Conservation (phyloP, 23 tunicate genomes). For the Trididemnum clinides region DNA sequence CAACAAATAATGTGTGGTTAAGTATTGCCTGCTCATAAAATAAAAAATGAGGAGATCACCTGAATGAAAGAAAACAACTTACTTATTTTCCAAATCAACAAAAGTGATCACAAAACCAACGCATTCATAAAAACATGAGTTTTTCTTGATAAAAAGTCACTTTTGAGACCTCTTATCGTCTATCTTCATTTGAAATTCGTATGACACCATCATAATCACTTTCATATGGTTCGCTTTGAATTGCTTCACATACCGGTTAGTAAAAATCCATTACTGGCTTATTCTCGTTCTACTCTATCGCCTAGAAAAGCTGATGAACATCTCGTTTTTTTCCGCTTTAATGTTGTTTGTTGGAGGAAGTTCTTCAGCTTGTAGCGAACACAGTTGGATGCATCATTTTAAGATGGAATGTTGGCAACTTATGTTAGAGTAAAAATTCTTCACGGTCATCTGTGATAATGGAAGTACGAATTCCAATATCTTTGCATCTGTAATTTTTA, state of each 20-base stretch:
- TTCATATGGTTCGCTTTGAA: background rate
- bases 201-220: background rate
- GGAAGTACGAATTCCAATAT: background rate
- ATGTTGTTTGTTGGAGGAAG: background rate
- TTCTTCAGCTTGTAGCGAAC: background rate
- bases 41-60: no score
- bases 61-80: no score
- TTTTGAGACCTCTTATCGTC: background rate
- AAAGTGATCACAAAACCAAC: no score
- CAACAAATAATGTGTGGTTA: no score
- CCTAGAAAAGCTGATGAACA: conserved; percentile 1
- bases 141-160: background rate
- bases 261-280: background rate
- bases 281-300: background rate
- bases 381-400: background rate
- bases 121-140: no score
- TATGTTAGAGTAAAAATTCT: background rate
- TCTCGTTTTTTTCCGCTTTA: conserved; percentile 15
- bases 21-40: no score
- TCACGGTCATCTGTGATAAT: background rate
- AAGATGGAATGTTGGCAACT: conserved; percentile 10
- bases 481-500: conserved; percentile 3
- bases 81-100: no score
- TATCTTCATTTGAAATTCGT: background rate
- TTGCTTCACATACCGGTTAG: background rate